Conservation (phyloP, 2,888 invertebrate genomes). For the Buathra laborator region DNA sequence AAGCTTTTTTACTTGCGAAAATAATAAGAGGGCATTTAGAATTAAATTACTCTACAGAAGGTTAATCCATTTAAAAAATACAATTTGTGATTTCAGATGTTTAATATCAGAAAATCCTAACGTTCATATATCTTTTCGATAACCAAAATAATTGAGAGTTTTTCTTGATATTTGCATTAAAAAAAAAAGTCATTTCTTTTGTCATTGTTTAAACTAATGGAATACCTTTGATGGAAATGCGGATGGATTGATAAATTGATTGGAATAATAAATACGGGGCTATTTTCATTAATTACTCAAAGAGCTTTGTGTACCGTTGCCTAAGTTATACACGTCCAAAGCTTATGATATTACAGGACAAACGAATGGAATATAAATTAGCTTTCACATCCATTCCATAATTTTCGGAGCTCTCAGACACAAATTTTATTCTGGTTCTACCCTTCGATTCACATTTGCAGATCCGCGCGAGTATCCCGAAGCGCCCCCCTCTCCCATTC, state of each 20-base stretch:
- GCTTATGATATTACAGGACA: conserved; percentile 43
- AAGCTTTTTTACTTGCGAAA: neutral
- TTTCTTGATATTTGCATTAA: too few species aligned
- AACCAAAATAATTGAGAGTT: too few species aligned
- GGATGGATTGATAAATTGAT: neutral
- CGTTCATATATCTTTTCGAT: too few species aligned
- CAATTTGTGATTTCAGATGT: too few species aligned
- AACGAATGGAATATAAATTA: conserved; percentile 48
- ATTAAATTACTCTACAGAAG: too few species aligned
- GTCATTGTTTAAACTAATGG: neutral
- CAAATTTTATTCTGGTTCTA: conserved; percentile 22
- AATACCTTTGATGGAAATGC: neutral
- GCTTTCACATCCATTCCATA: conserved; percentile 13
- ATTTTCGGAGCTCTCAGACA: conserved; percentile 49
- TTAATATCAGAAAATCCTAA: too few species aligned
- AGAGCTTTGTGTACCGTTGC: conserved; percentile 18
- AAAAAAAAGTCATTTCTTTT: neutral
- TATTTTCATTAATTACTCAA: conserved; percentile 38
- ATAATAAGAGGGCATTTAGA: neutral
- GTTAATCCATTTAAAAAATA: too few species aligned
- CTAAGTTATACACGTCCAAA: neutral
- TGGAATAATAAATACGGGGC: neutral
- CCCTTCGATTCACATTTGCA: conserved; percentile 54
- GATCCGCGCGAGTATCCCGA: conserved; percentile 32
- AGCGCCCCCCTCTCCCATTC: conserved; percentile 12